A percentile compares a stretch with the other conserved stretches of the same genome.
phyloP scores from a whole-genome alignment of 1,140 invertebrate genomes.

The Muscidifurax raptorellus region DNA sequence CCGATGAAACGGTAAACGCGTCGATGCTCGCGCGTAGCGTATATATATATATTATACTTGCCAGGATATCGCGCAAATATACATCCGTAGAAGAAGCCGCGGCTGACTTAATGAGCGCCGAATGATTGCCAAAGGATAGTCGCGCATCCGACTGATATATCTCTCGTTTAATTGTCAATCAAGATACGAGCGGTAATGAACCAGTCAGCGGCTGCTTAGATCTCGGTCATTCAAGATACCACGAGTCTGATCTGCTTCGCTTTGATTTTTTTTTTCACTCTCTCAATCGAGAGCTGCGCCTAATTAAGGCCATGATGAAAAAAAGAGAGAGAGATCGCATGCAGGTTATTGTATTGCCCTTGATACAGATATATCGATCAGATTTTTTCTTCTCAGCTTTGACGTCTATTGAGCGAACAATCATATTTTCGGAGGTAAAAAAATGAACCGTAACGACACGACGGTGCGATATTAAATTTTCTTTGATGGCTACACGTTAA shows the following conservation, averaged over 20 bases:
- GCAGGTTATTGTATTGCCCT: not conserved
- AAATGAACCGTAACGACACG: too few species aligned
- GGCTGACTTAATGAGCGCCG: slow-evolving; percentile 9
- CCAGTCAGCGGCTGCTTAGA: not conserved
- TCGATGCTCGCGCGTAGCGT: not conserved
- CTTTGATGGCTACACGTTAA: not conserved
- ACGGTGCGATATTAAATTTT: not conserved
- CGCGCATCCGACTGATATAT: slow-evolving; percentile 4
- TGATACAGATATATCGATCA: too few species aligned
- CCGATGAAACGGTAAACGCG: slow-evolving; percentile 40
- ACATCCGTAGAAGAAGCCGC: not conserved
- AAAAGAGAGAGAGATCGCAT: not conserved
- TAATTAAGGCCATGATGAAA: not conserved
- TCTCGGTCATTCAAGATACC: not conserved
- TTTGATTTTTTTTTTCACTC: not conserved
- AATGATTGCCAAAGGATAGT: not conserved
- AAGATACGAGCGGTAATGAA: slow-evolving; percentile 17
- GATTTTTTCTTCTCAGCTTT: too few species aligned
- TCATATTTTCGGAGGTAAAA: too few species aligned
- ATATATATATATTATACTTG: too few species aligned
- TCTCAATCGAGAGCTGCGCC: not conserved
- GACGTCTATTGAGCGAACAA: too few species aligned
- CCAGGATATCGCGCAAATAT: not conserved
- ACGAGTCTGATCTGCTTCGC: not conserved
- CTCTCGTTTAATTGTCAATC: slow-evolving; percentile 44